A percentile compares a stretch with the other conserved stretches of the same genome.
These are phyloP conservation scores for Alloplasta piceator DNA, from an alignment of 2,888 invertebrate genomes.

Conservation along the genomic window DNA sequence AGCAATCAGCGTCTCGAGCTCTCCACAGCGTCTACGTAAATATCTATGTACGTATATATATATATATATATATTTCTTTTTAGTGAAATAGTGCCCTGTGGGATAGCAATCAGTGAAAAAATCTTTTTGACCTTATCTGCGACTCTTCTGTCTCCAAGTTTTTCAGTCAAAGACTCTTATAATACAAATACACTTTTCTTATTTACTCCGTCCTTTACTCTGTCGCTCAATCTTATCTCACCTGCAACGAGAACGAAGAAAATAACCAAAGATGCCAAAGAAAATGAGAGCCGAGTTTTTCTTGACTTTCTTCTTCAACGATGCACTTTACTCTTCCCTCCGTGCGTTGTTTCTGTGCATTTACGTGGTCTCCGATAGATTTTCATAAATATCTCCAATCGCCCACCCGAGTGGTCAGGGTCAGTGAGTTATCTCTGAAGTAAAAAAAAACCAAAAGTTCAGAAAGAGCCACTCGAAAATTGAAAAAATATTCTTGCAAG, in stretches of 20 bases:
- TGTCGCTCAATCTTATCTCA: background rate
- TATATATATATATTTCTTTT: background rate
- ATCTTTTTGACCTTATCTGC: conserved; percentile 47
- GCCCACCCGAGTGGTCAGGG: background rate
- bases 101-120: conserved; percentile 42
- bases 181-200: conserved; percentile 14
- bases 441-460: background rate
- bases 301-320: background rate
- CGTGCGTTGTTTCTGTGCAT: background rate
- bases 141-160: conserved; percentile 21
- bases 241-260: background rate
- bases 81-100: background rate
- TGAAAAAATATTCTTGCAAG: conserved; percentile 36
- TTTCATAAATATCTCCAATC: conserved; percentile 5
- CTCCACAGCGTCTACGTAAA: background rate
- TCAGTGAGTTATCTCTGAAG: conserved; percentile 21
- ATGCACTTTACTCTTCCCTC: background rate
- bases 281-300: background rate
- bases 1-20: conserved; percentile 36
- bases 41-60: conserved; percentile 10
- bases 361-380: conserved; percentile 13
- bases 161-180: conserved; percentile 21
- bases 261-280: background rate
- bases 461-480: conserved; percentile 16
- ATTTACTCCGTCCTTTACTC: conserved; percentile 4